Evolutionary conservation across 2,797 vertebrate species (phyloP), one percentile per base, ranked within the genome.

Genomic region (Sternotherus odoratus): DNA sequence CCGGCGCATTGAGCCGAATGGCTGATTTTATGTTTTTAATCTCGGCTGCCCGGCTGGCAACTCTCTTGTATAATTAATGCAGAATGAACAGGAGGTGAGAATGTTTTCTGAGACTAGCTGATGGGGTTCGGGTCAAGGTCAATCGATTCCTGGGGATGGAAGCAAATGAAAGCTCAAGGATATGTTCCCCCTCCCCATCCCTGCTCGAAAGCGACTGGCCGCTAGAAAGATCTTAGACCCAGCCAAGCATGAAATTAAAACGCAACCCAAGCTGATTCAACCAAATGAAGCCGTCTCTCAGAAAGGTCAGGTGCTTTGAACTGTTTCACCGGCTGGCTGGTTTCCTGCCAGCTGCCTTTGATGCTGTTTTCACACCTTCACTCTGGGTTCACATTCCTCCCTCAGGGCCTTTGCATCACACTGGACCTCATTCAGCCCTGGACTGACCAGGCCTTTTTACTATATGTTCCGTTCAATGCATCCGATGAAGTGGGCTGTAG

Each of bases 231-330:
- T 51, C 83, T 86, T 83, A 80, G 33, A 85, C 54, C 30, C 85
- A 82, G 53, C 30, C 88, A 82, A 63, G 88, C 85, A 74, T 75
- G 80, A 94, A 95, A 94, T 92, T 90, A 90, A 46, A 92, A 92
- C 83, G 48, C 77, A 79, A 77, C 56, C 39, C 50, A 57, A 6
- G 79, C 39, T 78, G 72, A 69, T n/a, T 48, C 57, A 85, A 49
- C 54, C 30, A n/a, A 83, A 79, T 54, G 4, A 75, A 83, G n/a
- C 46, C 49, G 33, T 51, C 72, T 80, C 84, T 75, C 51, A 49
- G 46, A 69, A 82, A 88, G 85, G 75, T 86, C 78, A 79, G 10
- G 19, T 1, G 39, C 72, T 81, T 26, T 81, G 78, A 87, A 54
- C 24, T 48, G n/a, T 56, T 80, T 46, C n/a, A 74, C 50, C 69